A percentile compares a stretch with the other conserved stretches of the same genome.
Evolutionary conservation across 2,888 invertebrate genomes (phyloP).

Genomic region (Dexiosoma caninum): DNA sequence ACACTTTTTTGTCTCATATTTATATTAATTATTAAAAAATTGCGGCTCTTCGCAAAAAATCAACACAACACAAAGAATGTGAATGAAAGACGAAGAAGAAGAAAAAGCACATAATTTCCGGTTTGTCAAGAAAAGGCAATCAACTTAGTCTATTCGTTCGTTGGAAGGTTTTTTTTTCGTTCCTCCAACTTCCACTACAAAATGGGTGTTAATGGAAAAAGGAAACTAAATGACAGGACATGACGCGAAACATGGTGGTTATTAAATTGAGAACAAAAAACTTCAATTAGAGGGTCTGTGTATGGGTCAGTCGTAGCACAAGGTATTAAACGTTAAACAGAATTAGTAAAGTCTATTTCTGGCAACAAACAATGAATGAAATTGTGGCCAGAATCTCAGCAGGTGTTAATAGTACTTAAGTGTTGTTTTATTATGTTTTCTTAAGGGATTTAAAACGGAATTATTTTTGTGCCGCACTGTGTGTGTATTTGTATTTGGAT

Average conservation of each 20-base stretch:
- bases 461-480: constrained; percentile 42
- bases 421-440: constrained; percentile 57
- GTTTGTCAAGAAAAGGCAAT: constrained; percentile 13
- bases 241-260: constrained; percentile 47
- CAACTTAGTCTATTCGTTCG: background rate
- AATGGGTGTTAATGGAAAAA: constrained; percentile 58
- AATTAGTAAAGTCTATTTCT: background rate
- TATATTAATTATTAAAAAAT: constrained; percentile 50
- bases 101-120: constrained; percentile 59
- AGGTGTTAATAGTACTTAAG: constrained; percentile 58
- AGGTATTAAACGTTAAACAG: background rate
- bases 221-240: constrained; percentile 54
- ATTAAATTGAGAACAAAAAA: constrained; percentile 32
- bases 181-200: background rate
- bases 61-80: background rate
- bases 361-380: background rate
- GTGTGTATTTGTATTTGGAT: constrained; percentile 3
- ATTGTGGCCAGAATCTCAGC: constrained; percentile 57
- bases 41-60: constrained; percentile 5
- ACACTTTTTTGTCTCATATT: constrained; percentile 1
- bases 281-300: background rate
- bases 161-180: background rate
- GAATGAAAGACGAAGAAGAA: constrained; percentile 34
- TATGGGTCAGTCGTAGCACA: constrained; percentile 13
- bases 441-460: constrained; percentile 59